These are phyloP conservation scores for Chesias legatella DNA, from an alignment of 2,888 invertebrate genomes.

Conservation along the genomic window DNA sequence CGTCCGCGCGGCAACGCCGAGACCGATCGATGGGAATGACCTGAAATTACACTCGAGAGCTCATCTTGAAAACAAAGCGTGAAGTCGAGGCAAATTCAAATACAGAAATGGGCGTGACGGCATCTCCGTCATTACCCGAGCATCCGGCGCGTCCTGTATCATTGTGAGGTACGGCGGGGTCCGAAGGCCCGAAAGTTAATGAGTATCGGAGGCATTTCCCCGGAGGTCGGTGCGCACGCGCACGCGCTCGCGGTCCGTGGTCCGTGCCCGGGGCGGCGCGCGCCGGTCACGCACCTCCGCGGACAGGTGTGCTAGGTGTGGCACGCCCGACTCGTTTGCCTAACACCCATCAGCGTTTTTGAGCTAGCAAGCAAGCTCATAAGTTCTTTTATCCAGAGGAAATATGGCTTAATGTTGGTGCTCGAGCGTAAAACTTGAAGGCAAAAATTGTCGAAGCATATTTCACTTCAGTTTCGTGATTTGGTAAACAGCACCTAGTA, in stretches of 20 bases:
- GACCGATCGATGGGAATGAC: constrained; percentile 61
- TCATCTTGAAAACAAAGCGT: constrained; percentile 30
- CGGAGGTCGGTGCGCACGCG: constrained; percentile 50
- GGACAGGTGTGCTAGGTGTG: constrained; percentile 46
- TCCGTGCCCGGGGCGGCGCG: constrained; percentile 44
- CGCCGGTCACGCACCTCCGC: constrained; percentile 44
- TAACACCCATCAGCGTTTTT: neutral
- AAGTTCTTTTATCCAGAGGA: too few relatives aligned
- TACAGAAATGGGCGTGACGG: constrained; percentile 34
- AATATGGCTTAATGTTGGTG: too few relatives aligned
- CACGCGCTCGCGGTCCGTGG: constrained; percentile 46
- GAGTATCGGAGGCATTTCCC: constrained; percentile 70
- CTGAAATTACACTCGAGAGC: constrained; percentile 57
- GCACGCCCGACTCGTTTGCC: constrained; percentile 14
- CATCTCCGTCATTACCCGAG: constrained; percentile 59
- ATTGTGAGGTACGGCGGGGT: constrained; percentile 56
- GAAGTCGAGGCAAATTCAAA: constrained; percentile 22
- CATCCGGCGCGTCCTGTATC: constrained; percentile 69
- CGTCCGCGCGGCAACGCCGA: constrained; percentile 48
- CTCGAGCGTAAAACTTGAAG: too few relatives aligned
- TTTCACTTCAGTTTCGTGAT: too few relatives aligned
- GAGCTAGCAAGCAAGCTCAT: too few relatives aligned
- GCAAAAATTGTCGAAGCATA: too few relatives aligned
- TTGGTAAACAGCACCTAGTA: too few relatives aligned
- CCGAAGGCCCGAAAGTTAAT: constrained; percentile 70